Evolutionary conservation across 1,140 invertebrate species (phyloP), one percentile per base, ranked within the genome.

Genomic region (Pseudomyrmex dendroicus): DNA sequence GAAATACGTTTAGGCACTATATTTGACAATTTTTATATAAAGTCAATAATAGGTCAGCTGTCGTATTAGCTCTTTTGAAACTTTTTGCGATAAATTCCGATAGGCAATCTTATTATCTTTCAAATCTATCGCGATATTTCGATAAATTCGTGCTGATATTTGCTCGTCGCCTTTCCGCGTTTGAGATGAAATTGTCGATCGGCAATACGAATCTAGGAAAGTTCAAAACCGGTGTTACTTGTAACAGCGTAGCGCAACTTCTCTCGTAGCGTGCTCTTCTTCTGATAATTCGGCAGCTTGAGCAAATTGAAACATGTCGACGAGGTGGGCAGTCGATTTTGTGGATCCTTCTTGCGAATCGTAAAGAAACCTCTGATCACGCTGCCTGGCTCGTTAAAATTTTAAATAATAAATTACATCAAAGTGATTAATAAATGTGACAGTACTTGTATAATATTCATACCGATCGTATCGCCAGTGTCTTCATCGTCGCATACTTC

Each of bases 251-350:
- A 99, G 72, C 98, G 96, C 2, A 99, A 94, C 95, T 99, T 99
- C 86, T 99, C 99, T 35, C 98, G 95, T 10, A 99, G 94, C 1
- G 98, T 99, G 86, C 97, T 97, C 91, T 99, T 98, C 93, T 99
- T 99, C 92, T 99, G 98, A 93, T 99, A 99, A 94, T 99, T 99
- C 72, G 99, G 99, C 89, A 99, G 95, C 93, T 99, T 99, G 13
- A 99, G 95, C 44, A 99, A 95, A 95, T 99, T 99, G 94, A 99
- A 99, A 93, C 99, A 99, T 0, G 99, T 99, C 0, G 99, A 99
- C 0, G 99, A 99, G 0, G 99, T 99, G 35, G 99, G 99, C 52
- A 99, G 95, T 48, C 99, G 96, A 92, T 99, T 98, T 66, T 99
- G 96, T 0, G 99, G 98, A 94, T 99, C 98, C 91, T 98, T 98